A percentile compares a stretch with the other conserved stretches of the same genome.
Conservation (phyloP, 2,113 vertebrate genomes). For the Elgaria multicarinata region DNA sequence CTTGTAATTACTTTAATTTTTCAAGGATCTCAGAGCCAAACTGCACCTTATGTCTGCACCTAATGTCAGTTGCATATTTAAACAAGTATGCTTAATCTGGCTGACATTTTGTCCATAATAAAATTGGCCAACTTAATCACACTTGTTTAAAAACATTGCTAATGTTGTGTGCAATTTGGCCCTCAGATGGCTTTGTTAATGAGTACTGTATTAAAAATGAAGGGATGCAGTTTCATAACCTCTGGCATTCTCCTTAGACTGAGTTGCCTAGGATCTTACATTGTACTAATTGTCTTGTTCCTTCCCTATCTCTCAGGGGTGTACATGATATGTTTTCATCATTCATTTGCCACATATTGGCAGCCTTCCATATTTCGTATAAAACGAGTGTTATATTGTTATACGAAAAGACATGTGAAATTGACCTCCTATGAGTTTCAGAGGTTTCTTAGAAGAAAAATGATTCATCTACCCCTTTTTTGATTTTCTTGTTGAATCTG, state of each 20-base stretch:
- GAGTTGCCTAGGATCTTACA: not conserved
- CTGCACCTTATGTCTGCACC: not conserved
- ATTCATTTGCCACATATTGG: not conserved
- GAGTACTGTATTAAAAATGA: not conserved
- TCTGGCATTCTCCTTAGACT: slow-evolving; percentile 6
- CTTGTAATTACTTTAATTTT: not conserved
- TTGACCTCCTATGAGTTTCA: not conserved
- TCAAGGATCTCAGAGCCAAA: not conserved
- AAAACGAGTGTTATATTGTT: not conserved
- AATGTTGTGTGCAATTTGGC: not conserved
- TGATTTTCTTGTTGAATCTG: not conserved
- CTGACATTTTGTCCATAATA: not conserved
- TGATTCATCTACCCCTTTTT: not conserved
- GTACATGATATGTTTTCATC: not conserved
- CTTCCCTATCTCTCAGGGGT: fast-evolving
- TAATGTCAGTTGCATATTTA: not conserved
- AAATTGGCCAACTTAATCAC: not conserved
- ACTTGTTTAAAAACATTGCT: not conserved
- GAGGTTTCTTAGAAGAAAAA: not conserved
- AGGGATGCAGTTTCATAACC: not conserved
- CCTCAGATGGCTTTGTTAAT: not conserved
- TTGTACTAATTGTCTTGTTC: fast-evolving
- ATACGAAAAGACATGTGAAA: fast-evolving
- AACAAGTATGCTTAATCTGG: not conserved
- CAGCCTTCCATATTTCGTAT: not conserved